Evolutionary conservation across 2,797 vertebrate species (phyloP).

Genomic region (Orientallactaga sibirica): DNA sequence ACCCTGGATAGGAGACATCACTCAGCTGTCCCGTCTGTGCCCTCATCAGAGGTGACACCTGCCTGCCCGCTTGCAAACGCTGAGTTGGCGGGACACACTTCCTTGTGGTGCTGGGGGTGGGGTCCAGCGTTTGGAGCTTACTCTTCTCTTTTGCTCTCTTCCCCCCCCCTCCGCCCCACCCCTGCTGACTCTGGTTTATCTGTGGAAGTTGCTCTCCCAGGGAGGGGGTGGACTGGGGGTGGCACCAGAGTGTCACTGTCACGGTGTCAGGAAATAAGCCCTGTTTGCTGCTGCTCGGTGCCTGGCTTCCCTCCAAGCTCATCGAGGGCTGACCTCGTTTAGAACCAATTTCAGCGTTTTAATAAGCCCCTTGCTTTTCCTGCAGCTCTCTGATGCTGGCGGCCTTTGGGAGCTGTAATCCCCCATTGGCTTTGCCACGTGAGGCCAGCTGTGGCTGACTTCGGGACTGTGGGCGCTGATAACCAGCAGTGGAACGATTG

Average conservation of each 20-base stretch:
- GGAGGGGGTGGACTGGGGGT: background rate
- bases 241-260: background rate
- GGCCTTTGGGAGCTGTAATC: background rate
- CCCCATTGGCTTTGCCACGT: background rate
- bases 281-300: rapidly evolving
- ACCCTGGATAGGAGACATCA: rapidly evolving
- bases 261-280: background rate
- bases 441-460: background rate
- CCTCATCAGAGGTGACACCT: rapidly evolving
- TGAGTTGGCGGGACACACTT: rapidly evolving
- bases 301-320: conserved; percentile 65
- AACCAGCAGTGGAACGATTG: rapidly evolving
- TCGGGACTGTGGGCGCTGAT: background rate
- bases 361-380: conserved; percentile 64
- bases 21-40: background rate
- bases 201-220: background rate
- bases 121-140: background rate
- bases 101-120: rapidly evolving
- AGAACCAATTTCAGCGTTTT: conserved; percentile 56
- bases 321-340: conserved; percentile 61
- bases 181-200: background rate
- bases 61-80: rapidly evolving
- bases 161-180: too few species aligned
- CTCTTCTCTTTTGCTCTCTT: background rate
- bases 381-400: background rate